A percentile compares a stretch with the other conserved stretches of the same genome.
Evolutionary conservation across 1,140 invertebrate genomes (phyloP).

Genomic region (Drosophila novamexicana): DNA sequence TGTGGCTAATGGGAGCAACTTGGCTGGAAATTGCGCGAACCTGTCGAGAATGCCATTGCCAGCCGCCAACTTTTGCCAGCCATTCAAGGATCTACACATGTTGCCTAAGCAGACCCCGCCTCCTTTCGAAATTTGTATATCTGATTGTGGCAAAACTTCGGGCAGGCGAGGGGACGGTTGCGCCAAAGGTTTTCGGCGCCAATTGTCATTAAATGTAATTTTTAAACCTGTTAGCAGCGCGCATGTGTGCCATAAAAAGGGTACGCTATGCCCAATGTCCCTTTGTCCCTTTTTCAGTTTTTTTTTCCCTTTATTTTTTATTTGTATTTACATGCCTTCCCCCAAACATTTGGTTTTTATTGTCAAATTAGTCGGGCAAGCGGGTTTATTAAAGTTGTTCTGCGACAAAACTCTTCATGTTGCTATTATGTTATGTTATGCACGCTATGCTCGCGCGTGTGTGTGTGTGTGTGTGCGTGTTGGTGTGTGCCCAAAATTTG

Average conservation of each 20-base stretch:
- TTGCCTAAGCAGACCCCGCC: constrained; percentile 8
- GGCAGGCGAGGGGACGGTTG: neutral
- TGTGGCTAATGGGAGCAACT: constrained; percentile 82
- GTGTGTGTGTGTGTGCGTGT: constrained; percentile 1
- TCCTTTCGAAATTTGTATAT: constrained; percentile 37
- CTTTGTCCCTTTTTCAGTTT: constrained; percentile 38
- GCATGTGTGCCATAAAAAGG: constrained; percentile 77
- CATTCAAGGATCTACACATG: constrained; percentile 54
- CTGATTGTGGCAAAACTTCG: constrained; percentile 41
- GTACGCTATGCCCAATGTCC: constrained; percentile 29
- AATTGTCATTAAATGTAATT: constrained; percentile 83
- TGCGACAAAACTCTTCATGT: constrained; percentile 45
- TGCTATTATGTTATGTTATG: constrained; percentile 52
- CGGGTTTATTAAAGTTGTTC: constrained; percentile 78
- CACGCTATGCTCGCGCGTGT: neutral
- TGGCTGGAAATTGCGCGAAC: constrained; percentile 76
- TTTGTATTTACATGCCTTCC: constrained; percentile 2
- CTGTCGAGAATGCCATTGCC: constrained; percentile 55
- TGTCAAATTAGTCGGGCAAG: constrained; percentile 78
- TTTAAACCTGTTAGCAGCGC: constrained; percentile 77
- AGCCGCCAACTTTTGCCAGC: constrained; percentile 44
- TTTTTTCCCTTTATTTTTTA: constrained; percentile 38
- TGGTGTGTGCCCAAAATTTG: constrained; percentile 24
- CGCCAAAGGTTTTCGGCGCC: constrained; percentile 33
- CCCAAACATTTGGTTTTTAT: constrained; percentile 71